Percentiles rank a stretch among this genome's conserved stretches.
Evolutionary conservation across 2,113 vertebrate genomes (phyloP).

Genomic region (Cisticola juncidis): DNA sequence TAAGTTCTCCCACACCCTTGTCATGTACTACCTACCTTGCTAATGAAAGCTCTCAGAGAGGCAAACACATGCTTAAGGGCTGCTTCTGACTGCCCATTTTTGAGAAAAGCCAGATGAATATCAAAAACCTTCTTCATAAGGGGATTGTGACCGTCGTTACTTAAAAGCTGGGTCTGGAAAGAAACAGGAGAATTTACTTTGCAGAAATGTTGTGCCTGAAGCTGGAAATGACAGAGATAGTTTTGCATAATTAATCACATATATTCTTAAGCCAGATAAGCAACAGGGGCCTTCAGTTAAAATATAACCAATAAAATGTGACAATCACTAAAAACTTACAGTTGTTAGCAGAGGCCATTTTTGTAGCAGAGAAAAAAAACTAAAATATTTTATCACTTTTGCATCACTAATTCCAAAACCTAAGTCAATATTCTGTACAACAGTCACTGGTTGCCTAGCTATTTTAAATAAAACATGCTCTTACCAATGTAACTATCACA

Average conservation of each 20-base stretch:
- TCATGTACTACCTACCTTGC: constrained; percentile 79
- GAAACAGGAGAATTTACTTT: background rate
- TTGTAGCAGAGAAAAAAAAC: background rate
- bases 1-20: background rate
- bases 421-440: background rate
- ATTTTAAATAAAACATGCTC: background rate
- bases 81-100: constrained; percentile 89
- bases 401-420: background rate
- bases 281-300: background rate
- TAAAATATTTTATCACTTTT: background rate
- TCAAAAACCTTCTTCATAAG: constrained; percentile 98
- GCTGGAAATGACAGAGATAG: background rate
- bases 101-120: constrained; percentile 91
- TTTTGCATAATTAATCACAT: background rate
- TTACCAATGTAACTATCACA: background rate
- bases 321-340: background rate
- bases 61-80: constrained; percentile 91
- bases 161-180: constrained; percentile 88
- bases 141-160: constrained; percentile 90
- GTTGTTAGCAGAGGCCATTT: background rate
- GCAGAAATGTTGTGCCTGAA: background rate
- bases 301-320: background rate
- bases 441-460: background rate
- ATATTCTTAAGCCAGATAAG: background rate
- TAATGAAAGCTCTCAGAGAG: constrained; percentile 90